Base-by-base conservation (phyloP, 2,113 vertebrate species). In the Indicator indicator region DNA sequence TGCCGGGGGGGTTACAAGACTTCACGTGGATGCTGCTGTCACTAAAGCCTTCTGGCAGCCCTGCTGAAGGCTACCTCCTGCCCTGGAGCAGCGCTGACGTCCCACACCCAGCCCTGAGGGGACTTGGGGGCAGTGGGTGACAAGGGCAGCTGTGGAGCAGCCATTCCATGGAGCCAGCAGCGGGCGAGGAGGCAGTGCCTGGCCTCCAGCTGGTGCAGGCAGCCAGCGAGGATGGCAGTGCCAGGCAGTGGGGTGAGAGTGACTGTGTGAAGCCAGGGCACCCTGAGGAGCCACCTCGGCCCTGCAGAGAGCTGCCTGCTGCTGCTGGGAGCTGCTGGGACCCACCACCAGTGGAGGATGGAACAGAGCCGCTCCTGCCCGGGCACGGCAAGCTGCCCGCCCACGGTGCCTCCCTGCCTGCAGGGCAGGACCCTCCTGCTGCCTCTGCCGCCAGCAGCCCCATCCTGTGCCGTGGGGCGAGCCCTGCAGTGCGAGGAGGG, bases 241-340 rank as follows among this genome's bases (percentile, higher is more conserved):
- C 60, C 6, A 1, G 60, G 65, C 56, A 24, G 69, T 4, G 0
- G 68, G 44, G 38, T 0, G 26, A 80, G 52, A 76, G 46, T 0
- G 9, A 76, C 38, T 4, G 54, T 5, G 58, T 0, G 19, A 75
- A 30, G 11, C 16, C 1, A 3, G 59, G n/a, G 44, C n/a, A 6
- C 8, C 27, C 76, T 0, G 16, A 3, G 44, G 82, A 87, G 70
- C 44, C 5, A 0, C 16, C 68, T 20, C 55, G 0, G 1, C n/a
- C 9, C 30, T 52, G 40, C 0, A 4, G n/a, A 70, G 85, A 80
- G 18, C 64, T 0, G 1, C 27, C 52, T 0, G 9, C 46, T 0
- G 2, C 60, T 17, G 48, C 65, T 48, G 71, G 60, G 86, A 84
- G 70, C 6, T 12, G 16, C 76, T 71, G 33, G 92, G 59, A 67